Percentiles rank a stretch among this genome's conserved stretches.
phyloP scores from a whole-genome alignment of 2,797 vertebrate genomes.

The Takifugu rubripes region DNA sequence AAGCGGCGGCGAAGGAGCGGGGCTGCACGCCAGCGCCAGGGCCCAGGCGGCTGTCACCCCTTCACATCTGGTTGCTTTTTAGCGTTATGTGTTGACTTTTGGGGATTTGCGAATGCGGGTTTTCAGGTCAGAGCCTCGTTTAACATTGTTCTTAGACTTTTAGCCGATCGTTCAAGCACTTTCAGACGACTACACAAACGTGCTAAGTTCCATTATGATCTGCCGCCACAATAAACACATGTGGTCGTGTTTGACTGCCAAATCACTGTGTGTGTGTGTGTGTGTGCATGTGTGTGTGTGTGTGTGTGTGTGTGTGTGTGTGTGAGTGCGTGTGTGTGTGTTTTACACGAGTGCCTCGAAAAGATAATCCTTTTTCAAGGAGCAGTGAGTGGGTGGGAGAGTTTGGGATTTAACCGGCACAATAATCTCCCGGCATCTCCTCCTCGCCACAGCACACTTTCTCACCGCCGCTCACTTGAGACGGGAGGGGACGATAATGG shows the following conservation, averaged over 20 bases:
- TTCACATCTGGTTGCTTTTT: constrained; percentile 31
- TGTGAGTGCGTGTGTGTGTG: constrained; percentile 38
- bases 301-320: constrained; percentile 23
- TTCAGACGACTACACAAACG: constrained; percentile 23
- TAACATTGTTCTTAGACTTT: constrained; percentile 21
- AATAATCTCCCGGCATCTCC: constrained; percentile 63
- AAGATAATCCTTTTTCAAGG: constrained; percentile 63
- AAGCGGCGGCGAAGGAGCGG: constrained; percentile 66
- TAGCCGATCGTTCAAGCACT: too few relatives aligned
- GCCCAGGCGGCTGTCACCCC: constrained; percentile 30
- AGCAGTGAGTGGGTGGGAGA: constrained; percentile 43
- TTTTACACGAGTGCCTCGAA: constrained; percentile 67
- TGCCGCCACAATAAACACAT: constrained; percentile 46
- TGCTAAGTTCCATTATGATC: constrained; percentile 33
- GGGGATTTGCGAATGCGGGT: constrained; percentile 14
- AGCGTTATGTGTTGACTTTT: constrained; percentile 16
- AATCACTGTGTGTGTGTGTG: constrained; percentile 37
- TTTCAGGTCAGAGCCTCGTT: constrained; percentile 26
- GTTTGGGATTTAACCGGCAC: constrained; percentile 54
- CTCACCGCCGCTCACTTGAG: constrained; percentile 55
- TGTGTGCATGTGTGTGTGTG: constrained; percentile 16
- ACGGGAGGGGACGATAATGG: constrained; percentile 66
- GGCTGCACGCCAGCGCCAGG: constrained; percentile 58
- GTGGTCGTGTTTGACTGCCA: constrained; percentile 48
- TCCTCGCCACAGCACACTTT: constrained; percentile 47